Percentiles rank a stretch among this genome's conserved stretches.
Evolutionary conservation across 2,797 vertebrate species (phyloP).

Genomic region (Podarcis lilfordi): DNA sequence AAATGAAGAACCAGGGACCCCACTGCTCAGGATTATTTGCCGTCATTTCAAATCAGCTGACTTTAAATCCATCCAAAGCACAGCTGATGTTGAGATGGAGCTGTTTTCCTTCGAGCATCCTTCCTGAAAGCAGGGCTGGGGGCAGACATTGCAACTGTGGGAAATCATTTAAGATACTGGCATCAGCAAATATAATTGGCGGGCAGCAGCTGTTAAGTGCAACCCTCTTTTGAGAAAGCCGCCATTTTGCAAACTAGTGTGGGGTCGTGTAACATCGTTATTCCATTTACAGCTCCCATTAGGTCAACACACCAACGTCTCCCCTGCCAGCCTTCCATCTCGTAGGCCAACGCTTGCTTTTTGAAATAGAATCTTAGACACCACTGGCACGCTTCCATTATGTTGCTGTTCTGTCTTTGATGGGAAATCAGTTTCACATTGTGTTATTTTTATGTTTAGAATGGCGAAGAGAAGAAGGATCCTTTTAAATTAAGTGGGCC

Average conservation of each 20-base stretch:
- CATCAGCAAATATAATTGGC: slow-evolving; percentile 37
- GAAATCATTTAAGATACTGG: background rate
- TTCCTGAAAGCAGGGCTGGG: slow-evolving; percentile 17
- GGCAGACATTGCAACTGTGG: background rate
- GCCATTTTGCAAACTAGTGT: slow-evolving; percentile 63
- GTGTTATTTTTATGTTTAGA: slow-evolving; percentile 69
- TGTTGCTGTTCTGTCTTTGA: slow-evolving; percentile 60
- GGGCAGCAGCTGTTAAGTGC: slow-evolving; percentile 52
- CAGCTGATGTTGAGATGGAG: slow-evolving; percentile 44
- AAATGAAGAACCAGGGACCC: slow-evolving; percentile 54
- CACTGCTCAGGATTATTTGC: slow-evolving; percentile 56
- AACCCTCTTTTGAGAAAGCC: slow-evolving; percentile 58
- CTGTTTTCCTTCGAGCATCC: slow-evolving; percentile 32
- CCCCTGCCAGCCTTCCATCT: slow-evolving; percentile 56
- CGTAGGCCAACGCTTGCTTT: slow-evolving; percentile 48
- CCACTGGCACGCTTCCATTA: slow-evolving; percentile 57
- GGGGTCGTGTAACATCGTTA: slow-evolving; percentile 62
- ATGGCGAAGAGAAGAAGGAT: slow-evolving; percentile 57
- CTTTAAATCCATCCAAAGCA: slow-evolving; percentile 55
- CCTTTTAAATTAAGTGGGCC: slow-evolving; percentile 66
- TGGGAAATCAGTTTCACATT: slow-evolving; percentile 70
- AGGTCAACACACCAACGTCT: slow-evolving; percentile 63
- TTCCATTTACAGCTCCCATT: slow-evolving; percentile 61
- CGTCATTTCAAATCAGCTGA: slow-evolving; percentile 67
- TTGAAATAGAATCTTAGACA: slow-evolving; percentile 2